Evolutionary conservation across 2,888 invertebrate genomes (phyloP).

Genomic region (Agonopterix alstromeriana): DNA sequence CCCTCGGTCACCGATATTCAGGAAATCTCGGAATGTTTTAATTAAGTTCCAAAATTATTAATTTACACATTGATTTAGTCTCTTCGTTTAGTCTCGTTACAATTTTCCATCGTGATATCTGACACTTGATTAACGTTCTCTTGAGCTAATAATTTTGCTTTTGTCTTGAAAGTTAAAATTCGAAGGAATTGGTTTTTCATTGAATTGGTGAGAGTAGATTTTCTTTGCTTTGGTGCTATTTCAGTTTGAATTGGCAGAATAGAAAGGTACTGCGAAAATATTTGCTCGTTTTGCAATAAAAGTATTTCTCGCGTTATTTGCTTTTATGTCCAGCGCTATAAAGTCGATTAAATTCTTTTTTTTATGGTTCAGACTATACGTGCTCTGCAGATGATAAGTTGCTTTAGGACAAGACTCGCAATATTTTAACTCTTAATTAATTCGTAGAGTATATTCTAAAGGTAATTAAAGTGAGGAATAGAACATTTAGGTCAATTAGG

Average conservation of each 20-base stretch:
- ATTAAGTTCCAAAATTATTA: slow-evolving; percentile 55
- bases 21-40: slow-evolving; percentile 42
- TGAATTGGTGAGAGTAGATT: no score
- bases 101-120: background rate
- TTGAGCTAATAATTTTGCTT: no score
- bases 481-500: no score
- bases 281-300: background rate
- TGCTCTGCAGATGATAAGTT: slow-evolving; percentile 7
- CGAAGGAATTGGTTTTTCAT: no score
- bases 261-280: background rate
- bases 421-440: no score
- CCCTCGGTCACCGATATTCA: slow-evolving; percentile 21
- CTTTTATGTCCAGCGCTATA: slow-evolving; percentile 15
- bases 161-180: no score
- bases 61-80: slow-evolving; percentile 20
- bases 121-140: background rate
- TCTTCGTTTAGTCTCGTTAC: no score
- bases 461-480: no score
- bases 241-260: no score
- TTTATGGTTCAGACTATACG: slow-evolving; percentile 30
- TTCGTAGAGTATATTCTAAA: no score
- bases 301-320: slow-evolving; percentile 4
- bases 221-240: no score
- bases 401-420: no score
- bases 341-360: slow-evolving; percentile 35